Conservation (phyloP, 2,888 invertebrate genomes). For the Dolomedes plantarius region DNA sequence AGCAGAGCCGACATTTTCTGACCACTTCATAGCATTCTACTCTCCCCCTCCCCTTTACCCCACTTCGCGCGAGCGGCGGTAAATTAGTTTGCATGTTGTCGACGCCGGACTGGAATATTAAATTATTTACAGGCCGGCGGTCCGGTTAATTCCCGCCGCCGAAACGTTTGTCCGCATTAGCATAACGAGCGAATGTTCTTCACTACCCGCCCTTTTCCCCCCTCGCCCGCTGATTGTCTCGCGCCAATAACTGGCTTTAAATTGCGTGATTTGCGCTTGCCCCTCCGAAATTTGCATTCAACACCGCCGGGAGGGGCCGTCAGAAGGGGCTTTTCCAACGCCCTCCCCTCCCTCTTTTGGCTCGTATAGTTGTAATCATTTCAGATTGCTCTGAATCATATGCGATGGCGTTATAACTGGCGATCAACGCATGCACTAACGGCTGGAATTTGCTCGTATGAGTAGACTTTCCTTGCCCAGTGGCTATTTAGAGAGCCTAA, state of each 20-base stretch:
- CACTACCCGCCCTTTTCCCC: slow-evolving; percentile 8
- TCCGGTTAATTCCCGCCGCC: slow-evolving; percentile 70
- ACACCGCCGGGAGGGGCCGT: slow-evolving; percentile 26
- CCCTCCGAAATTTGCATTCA: slow-evolving; percentile 65
- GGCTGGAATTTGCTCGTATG: slow-evolving; percentile 37
- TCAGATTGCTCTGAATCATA: slow-evolving; percentile 60
- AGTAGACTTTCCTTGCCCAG: slow-evolving; percentile 12
- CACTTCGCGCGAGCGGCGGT: slow-evolving; percentile 60
- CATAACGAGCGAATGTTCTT: slow-evolving; percentile 57
- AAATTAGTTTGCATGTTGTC: slow-evolving; percentile 71
- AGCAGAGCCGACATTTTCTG: slow-evolving; percentile 67
- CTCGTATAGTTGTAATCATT: slow-evolving; percentile 17
- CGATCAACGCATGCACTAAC: slow-evolving; percentile 45
- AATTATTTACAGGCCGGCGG: slow-evolving; percentile 71
- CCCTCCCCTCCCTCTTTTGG: slow-evolving; percentile 17
- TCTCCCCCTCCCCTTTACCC: slow-evolving; percentile 8
- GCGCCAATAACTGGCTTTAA: slow-evolving; percentile 71
- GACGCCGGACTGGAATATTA: slow-evolving; percentile 66
- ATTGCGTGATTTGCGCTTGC: slow-evolving; percentile 68
- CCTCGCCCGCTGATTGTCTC: slow-evolving; percentile 58
- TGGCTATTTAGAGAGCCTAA: slow-evolving; percentile 6
- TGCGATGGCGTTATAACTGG: slow-evolving; percentile 53
- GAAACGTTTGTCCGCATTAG: slow-evolving; percentile 71
- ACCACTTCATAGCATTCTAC: slow-evolving; percentile 68
- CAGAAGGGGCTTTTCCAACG: slow-evolving; percentile 17